Conservation (phyloP, 30 jellyfish, hydroid and myxozoan species). For the Turritopsis dohrnii region DNA sequence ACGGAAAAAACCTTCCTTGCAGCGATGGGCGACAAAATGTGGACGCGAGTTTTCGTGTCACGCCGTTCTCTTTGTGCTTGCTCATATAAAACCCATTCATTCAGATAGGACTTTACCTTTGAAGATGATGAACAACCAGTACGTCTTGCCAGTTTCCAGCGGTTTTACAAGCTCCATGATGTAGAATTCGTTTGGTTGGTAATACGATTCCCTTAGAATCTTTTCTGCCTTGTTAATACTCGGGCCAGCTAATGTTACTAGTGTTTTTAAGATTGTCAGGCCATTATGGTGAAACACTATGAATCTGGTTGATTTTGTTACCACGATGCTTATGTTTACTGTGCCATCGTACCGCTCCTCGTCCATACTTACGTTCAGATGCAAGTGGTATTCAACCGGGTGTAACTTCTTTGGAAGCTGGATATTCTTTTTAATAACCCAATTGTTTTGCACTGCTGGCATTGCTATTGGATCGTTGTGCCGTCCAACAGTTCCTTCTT, state of each 20-base stretch:
- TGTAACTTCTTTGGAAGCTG: constrained; percentile 57
- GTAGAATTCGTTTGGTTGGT: constrained; percentile 29
- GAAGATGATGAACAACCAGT: constrained; percentile 29
- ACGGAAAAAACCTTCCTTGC: constrained; percentile 91
- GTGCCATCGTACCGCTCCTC: constrained; percentile 42
- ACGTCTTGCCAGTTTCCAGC: constrained; percentile 29
- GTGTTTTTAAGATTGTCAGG: constrained; percentile 26
- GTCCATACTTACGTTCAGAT: constrained; percentile 44
- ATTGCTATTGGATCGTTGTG: neutral
- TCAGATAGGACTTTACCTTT: constrained; percentile 44
- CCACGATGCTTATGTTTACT: constrained; percentile 37
- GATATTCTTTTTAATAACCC: constrained; percentile 22
- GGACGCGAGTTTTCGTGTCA: constrained; percentile 52
- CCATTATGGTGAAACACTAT: constrained; percentile 50
- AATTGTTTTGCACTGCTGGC: neutral
- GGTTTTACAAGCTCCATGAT: constrained; percentile 33
- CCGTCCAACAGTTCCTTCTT: neutral
- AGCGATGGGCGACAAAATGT: constrained; percentile 77
- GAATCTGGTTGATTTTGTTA: constrained; percentile 27
- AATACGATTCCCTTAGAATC: neutral
- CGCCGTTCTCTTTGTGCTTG: constrained; percentile 14
- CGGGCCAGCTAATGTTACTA: neutral
- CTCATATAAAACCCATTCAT: constrained; percentile 47
- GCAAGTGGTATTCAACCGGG: constrained; percentile 61
- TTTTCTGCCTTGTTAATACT: neutral